Percentiles rank a stretch among this genome's conserved stretches.
phyloP scores from a whole-genome alignment of 2,797 vertebrate species.

The Hoplostethus mediterraneus region DNA sequence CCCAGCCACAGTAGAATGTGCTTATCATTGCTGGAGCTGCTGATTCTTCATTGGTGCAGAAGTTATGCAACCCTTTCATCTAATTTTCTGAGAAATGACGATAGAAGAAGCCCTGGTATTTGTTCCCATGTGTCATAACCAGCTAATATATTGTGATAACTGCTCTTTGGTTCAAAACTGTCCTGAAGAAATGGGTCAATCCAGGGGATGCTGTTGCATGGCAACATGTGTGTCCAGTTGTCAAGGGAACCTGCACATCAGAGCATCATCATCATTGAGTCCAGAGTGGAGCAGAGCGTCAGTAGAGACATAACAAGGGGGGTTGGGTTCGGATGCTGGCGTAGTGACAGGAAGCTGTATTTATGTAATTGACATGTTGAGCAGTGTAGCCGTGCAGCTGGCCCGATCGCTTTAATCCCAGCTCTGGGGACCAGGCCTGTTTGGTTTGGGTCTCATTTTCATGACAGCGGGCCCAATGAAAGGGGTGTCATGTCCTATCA shows the following conservation, averaged over 20 bases:
- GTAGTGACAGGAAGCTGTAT: constrained; percentile 57
- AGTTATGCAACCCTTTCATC: constrained; percentile 9
- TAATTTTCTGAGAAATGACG: constrained; percentile 4
- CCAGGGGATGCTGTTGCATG: constrained; percentile 27
- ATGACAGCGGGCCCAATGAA: constrained; percentile 12
- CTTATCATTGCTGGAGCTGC: neutral
- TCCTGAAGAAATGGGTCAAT: constrained; percentile 19
- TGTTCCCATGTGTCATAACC: neutral
- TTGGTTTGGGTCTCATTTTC: constrained; percentile 58
- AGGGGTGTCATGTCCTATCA: constrained; percentile 16
- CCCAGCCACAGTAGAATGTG: neutral
- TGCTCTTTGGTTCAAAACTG: constrained; percentile 12
- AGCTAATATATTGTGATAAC: neutral
- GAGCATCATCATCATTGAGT: constrained; percentile 3
- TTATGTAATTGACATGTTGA: constrained; percentile 77
- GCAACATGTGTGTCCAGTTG: constrained; percentile 35
- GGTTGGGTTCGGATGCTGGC: constrained; percentile 44
- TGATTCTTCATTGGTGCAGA: neutral
- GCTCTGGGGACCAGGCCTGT: constrained; percentile 48
- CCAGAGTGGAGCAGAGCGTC: constrained; percentile 9
- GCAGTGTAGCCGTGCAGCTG: constrained; percentile 61
- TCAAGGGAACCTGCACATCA: constrained; percentile 38
- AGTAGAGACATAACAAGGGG: constrained; percentile 8
- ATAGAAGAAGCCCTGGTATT: neutral
- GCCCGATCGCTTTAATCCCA: constrained; percentile 71